Evolutionary conservation across 2,888 invertebrate genomes (phyloP).

Genomic region (Sarcophaga variegata): DNA sequence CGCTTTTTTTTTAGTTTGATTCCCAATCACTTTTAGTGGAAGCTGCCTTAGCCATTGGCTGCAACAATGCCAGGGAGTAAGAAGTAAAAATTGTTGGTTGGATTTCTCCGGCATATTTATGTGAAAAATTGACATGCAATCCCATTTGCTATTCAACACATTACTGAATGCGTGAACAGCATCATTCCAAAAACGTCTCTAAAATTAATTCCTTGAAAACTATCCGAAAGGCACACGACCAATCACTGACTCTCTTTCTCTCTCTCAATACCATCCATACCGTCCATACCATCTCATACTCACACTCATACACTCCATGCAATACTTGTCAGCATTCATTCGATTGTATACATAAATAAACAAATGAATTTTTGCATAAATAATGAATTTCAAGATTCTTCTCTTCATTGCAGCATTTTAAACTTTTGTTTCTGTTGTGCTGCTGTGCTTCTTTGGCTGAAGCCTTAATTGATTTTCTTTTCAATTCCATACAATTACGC

Average conservation of each 20-base stretch:
- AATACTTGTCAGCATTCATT: background rate
- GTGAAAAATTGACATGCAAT: conserved; percentile 56
- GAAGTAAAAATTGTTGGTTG: background rate
- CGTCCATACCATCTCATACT: conserved; percentile 21
- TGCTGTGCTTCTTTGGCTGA: background rate
- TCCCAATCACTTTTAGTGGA: too few relatives aligned
- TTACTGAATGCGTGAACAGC: conserved; percentile 66
- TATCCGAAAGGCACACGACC: conserved; percentile 67
- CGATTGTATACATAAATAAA: conserved; percentile 35
- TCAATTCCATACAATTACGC: conserved; percentile 50
- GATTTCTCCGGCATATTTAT: conserved; percentile 3
- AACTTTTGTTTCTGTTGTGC: background rate
- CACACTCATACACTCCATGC: background rate
- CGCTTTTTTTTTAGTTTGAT: background rate
- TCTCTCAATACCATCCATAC: background rate
- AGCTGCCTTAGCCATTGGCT: background rate
- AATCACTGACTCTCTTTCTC: conserved; percentile 37
- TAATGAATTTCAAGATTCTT: conserved; percentile 43
- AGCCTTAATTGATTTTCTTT: conserved; percentile 57
- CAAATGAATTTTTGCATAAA: conserved; percentile 66
- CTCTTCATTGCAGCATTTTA: background rate
- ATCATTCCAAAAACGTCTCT: conserved; percentile 66
- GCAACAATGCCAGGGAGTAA: conserved; percentile 1
- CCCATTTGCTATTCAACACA: conserved; percentile 66
- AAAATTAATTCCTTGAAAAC: conserved; percentile 62